Base-by-base conservation (phyloP, 1,140 invertebrate species). In the Lethocerus indicus region DNA sequence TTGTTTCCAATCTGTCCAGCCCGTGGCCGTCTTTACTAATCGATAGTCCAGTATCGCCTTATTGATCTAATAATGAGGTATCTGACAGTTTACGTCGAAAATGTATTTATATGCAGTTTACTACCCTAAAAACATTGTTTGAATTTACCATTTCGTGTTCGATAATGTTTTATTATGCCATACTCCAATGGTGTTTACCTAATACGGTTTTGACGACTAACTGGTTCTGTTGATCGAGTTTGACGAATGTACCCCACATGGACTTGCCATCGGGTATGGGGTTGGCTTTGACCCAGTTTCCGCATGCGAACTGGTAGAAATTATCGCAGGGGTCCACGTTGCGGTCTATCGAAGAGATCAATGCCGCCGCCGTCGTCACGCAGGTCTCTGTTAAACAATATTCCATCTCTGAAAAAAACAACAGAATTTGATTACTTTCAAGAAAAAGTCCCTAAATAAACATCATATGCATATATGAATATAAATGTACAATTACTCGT, bases 171-270 rank as follows among this genome's bases (percentile, higher is more conserved):
- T n/a, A n/a, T n/a, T n/a, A n/a, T n/a, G n/a, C n/a, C n/a, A n/a
- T n/a, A n/a, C n/a, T n/a, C n/a, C n/a, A 44, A 24, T 3, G 28
- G 25, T 24, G 59, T 67, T 66, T 66, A 83, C 80, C 89, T 56
- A 96, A 66, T 32, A 83, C 83, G 63, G 84, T 87, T 67, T 89
- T 87, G 52, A 96, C 79, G n/a, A 90, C 78, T 23, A 92, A 64
- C 60, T 94, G 87, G 65, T 95, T 95, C 59, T 90, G 78, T 59
- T 93, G 81, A 62, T 90, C 87, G 37, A 96, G 71, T 63, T 93
- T 91, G 37, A 81, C 82, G 64, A 95, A 95, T n/a, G 88, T 92
- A 18, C 87, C 87, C 91, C 91, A 95, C 44, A 78, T 81, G n/a
- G 83, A 83, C 61, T 88, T 85, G n/a, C 79, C 85, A 63, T 84